Percentiles rank a stretch among this genome's conserved stretches.
Conservation (phyloP, 2,797 vertebrate species). For the Xiphophorus birchmanni region DNA sequence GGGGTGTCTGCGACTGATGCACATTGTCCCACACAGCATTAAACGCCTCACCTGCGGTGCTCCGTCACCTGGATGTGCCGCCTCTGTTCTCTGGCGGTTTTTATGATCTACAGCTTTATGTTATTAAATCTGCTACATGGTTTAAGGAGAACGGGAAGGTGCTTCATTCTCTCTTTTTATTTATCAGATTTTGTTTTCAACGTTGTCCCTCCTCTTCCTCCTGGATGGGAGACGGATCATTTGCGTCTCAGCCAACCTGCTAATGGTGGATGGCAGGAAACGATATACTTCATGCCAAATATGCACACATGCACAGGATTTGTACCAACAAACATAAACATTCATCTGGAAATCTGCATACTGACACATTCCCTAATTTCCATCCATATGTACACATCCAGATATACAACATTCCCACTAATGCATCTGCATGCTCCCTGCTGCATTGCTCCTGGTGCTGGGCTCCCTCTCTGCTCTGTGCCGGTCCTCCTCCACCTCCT, state of each 20-base stretch:
- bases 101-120: constrained; percentile 9
- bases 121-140: constrained; percentile 8
- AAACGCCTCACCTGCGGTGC: constrained; percentile 31
- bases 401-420: constrained; percentile 52
- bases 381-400: constrained; percentile 45
- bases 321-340: constrained; percentile 45
- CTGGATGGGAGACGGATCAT: constrained; percentile 84
- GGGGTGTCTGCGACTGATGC: constrained; percentile 9
- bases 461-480: constrained; percentile 84
- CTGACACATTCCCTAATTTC: constrained; percentile 31
- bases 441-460: constrained; percentile 89
- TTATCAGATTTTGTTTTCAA: constrained; percentile 7
- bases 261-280: constrained; percentile 94
- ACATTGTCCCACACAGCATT: constrained; percentile 20
- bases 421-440: constrained; percentile 79
- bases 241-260: constrained; percentile 93
- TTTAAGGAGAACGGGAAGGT: background rate
- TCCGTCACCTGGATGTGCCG: constrained; percentile 10
- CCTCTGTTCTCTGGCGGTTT: constrained; percentile 15
- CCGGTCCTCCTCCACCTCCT: constrained; percentile 85
- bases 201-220: constrained; percentile 49
- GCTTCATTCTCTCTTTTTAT: background rate
- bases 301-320: constrained; percentile 28
- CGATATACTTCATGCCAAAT: constrained; percentile 61
- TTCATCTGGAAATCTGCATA: constrained; percentile 45